phyloP scores from a whole-genome alignment of 2,113 vertebrate genomes.

The Ardeotis arabs region DNA sequence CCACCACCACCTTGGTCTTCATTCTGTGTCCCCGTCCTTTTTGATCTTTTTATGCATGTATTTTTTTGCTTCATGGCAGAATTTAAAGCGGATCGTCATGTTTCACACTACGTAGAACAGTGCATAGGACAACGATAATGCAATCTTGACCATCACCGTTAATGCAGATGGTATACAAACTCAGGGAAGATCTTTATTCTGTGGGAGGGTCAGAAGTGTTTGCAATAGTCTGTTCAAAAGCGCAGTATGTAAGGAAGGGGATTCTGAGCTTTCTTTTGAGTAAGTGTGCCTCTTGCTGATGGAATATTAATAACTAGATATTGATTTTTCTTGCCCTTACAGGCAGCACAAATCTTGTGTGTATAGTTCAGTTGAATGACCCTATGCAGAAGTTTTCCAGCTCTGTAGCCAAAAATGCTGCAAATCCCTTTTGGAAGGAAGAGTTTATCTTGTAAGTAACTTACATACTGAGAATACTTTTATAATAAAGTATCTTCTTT shows the following conservation, averaged over 20 bases:
- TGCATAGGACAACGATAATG: not conserved
- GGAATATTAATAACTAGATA: not conserved
- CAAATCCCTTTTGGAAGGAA: constrained; percentile 86
- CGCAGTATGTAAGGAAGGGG: not conserved
- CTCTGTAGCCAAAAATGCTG: constrained; percentile 73
- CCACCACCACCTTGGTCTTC: not conserved
- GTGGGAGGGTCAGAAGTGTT: not conserved
- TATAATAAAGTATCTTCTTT: not conserved
- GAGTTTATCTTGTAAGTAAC: constrained; percentile 92
- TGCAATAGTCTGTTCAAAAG: not conserved
- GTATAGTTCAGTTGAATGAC: constrained; percentile 84
- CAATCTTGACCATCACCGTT: not conserved
- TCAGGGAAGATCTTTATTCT: not conserved
- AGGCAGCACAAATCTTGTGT: constrained; percentile 81
- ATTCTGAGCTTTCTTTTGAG: not conserved
- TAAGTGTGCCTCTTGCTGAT: not conserved
- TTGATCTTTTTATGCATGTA: not conserved
- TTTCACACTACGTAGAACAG: not conserved
- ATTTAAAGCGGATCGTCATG: not conserved
- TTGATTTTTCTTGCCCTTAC: not conserved
- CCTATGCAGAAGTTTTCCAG: constrained; percentile 88
- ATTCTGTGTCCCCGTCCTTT: not conserved
- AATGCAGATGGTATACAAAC: not conserved
- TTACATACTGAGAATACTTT: not conserved
- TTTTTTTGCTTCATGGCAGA: not conserved